Base-by-base conservation (phyloP, 2,888 invertebrate genomes). In the Leucania comma region DNA sequence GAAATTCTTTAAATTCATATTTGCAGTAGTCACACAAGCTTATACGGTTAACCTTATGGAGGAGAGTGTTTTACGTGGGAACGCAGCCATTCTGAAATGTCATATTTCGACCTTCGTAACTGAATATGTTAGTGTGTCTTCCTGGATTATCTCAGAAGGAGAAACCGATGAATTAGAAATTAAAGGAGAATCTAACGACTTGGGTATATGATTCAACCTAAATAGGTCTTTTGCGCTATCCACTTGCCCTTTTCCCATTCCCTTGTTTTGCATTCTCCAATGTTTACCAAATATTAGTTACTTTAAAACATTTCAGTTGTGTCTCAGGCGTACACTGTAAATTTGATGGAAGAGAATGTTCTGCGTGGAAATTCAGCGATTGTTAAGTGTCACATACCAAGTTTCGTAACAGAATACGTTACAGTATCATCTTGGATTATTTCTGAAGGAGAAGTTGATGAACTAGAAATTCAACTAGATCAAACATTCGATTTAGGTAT, bases 71-170 rank as follows among this genome's bases (percentile, higher is more conserved):
- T 97, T 98, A 88, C 97, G 98, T 90, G 98, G 98, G 89, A 99
- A 99, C 94, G 97, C 98, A 85, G 98, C 98, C 87, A 97, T 98
- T 93, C 96, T 98, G 90, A 98, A 98, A 97, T 98, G 98, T 96
- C 98, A 98, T 96, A 98, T 98, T 93, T 98, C 98, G 86, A 98
- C 98, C 93, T 98, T 98, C 95, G 98, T 98, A 86, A 98, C 98
- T 89, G 98, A 98, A 96, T 98, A 98, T 95, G 98, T 98, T 89
- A 97, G 96, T 92, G 98, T 98, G 84, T 97, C 97, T 85, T 98
- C 98, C 90, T 98, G 98, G 98, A 97, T 98, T 91, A 97, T 98
- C 94, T 97, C 98, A 90, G 98, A 97, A 92, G 97, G 96, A 48
- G 94, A 93, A 65, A 88, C 82, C 51, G 91, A 93, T 80, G 92